Evolutionary conservation across 2,888 invertebrate genomes (phyloP).

Genomic region (Polietes domitor): DNA sequence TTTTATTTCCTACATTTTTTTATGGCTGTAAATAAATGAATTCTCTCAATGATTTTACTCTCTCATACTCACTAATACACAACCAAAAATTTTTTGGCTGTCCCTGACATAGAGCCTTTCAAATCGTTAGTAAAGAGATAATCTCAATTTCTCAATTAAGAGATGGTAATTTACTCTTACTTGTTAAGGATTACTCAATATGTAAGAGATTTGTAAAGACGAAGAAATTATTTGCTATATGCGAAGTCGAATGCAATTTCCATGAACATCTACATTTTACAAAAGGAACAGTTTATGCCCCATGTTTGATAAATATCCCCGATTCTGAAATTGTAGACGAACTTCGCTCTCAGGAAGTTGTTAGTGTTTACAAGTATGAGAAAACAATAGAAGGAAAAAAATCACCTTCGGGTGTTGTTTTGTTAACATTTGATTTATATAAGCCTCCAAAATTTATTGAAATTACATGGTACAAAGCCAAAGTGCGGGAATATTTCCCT

Average conservation of each 20-base stretch:
- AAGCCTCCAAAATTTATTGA: conserved; percentile 39
- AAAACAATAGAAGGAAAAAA: too few species aligned
- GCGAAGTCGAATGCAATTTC: conserved; percentile 35
- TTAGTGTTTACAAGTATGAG: conserved; percentile 54
- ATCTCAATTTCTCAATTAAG: conserved; percentile 40
- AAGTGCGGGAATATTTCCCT: conserved; percentile 54
- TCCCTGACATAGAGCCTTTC: too few species aligned
- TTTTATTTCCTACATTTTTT: too few species aligned
- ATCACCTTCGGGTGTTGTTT: conserved; percentile 31
- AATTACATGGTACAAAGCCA: conserved; percentile 50
- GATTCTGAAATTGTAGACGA: conserved; percentile 56
- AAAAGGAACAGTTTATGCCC: conserved; percentile 52
- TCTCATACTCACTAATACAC: too few species aligned
- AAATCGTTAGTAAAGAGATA: conserved; percentile 42
- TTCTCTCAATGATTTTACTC: too few species aligned
- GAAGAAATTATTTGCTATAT: conserved; percentile 36
- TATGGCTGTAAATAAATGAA: too few species aligned
- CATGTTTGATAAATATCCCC: conserved; percentile 48
- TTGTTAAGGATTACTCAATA: conserved; percentile 17
- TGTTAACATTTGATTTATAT: conserved; percentile 44
- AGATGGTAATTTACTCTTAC: conserved; percentile 49
- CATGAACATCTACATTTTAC: conserved; percentile 40
- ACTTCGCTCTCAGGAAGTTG: conserved; percentile 50
- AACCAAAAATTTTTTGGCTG: too few species aligned
- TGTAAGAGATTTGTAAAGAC: conserved; percentile 33